Conservation (phyloP, 2,888 invertebrate genomes). For the Atrina japonica region DNA sequence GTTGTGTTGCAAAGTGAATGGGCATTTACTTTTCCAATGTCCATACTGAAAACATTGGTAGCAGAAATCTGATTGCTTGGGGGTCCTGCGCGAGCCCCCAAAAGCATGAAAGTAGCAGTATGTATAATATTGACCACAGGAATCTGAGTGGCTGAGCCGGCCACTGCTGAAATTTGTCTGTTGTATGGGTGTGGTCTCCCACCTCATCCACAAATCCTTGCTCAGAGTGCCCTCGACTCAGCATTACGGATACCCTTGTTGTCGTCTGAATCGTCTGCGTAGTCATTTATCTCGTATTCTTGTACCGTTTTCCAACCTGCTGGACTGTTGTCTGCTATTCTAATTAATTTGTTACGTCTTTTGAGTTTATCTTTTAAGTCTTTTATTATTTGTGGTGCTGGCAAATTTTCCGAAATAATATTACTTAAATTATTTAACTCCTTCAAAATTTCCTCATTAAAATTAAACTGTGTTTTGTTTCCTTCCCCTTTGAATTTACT, state of each 20-base stretch:
- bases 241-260: not conserved
- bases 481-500: not conserved
- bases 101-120: not conserved
- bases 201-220: no score
- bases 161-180: not conserved
- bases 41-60: not conserved
- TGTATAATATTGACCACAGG: not conserved
- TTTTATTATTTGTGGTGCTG: not conserved
- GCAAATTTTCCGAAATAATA: not conserved
- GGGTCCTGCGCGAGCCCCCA: not conserved
- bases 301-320: constrained; percentile 2
- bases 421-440: constrained; percentile 1
- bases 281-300: not conserved
- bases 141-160: not conserved
- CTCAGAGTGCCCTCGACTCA: not conserved
- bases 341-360: not conserved
- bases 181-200: not conserved
- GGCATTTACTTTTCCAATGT: constrained; percentile 7
- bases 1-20: not conserved
- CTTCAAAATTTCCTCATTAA: not conserved
- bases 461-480: not conserved
- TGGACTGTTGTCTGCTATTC: not conserved
- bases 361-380: not conserved
- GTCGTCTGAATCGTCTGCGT: not conserved
- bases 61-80: not conserved